Base-by-base conservation (phyloP, 2,113 vertebrate genomes). In the Lamprotornis superbus region DNA sequence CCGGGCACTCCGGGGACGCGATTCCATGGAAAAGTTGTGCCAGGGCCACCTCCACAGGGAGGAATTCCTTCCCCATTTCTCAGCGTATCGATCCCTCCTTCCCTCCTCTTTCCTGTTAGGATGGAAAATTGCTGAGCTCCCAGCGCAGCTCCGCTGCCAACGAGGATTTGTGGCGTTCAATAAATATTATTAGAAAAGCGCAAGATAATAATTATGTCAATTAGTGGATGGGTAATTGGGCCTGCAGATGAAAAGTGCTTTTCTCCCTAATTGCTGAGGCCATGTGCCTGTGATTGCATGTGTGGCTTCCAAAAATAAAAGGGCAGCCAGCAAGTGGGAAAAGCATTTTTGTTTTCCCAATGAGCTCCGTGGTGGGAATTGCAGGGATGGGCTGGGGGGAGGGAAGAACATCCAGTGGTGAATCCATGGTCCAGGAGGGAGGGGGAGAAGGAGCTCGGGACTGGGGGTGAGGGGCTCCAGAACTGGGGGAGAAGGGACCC, bases 191-290 rank as follows among this genome's bases (percentile, higher is more conserved):
- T 79, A 94, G 90, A 85, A 85, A 95, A 85, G 74, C 37, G 52
- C 82, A 83, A 71, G 97, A 91, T 97, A 87, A 94, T 94, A 89
- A 94, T 90, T 65, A 59, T 81, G 71, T 96, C 78, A 67, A 31
- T 82, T 76, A 90, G 9, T 63, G 81, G 92, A 83, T 21, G 85
- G 92, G 85, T 64, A 94, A 95, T 90, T 93, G 90, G 95, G 94
- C 92, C 61, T 63, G 91, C 68, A 84, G 83, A 74, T 83, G 93
- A 96, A 90, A 95, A 95, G 94, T n/a, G 65, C 93, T 94, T 92
- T 79, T 87, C 91, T 91, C 60, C 89, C 90, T 95, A 90, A 95
- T 94, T 91, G 90, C 83, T n/a, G 57, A 83, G 95, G 94, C 85
- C 84, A 19, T 37, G 87, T 74, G 87, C 37, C 87, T 12, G 61